Evolutionary conservation across 1,140 invertebrate genomes (phyloP).

Genomic region (Lepeophtheirus salmonis): DNA sequence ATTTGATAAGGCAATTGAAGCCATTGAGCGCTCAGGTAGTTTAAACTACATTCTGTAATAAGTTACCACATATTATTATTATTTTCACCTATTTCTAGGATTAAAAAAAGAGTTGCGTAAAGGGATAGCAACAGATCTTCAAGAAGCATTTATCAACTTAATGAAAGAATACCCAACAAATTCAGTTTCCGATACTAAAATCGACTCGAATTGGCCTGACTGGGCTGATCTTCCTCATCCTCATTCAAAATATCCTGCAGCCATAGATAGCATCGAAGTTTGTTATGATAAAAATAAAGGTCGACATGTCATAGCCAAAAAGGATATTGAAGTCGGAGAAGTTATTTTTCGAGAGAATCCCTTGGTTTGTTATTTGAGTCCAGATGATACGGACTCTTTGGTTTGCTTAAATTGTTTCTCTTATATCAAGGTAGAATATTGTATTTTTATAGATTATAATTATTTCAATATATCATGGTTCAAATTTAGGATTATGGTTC

Average conservation of each 20-base stretch:
- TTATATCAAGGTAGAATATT: too few relatives aligned
- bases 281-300: background rate
- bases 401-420: constrained; percentile 3
- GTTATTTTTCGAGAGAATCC: constrained; percentile 14
- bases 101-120: constrained; percentile 12
- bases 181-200: background rate
- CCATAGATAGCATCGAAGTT: background rate
- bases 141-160: constrained; percentile 13
- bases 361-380: constrained; percentile 10
- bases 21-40: constrained; percentile 15
- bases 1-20: constrained; percentile 17
- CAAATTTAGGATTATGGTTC: background rate
- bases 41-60: too few relatives aligned
- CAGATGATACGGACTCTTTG: background rate
- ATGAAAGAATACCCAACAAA: background rate
- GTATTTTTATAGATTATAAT: too few relatives aligned
- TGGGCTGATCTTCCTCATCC: background rate
- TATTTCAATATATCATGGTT: too few relatives aligned
- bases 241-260: constrained; percentile 10
- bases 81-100: background rate
- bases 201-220: background rate
- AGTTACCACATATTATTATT: background rate
- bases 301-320: constrained; percentile 14
- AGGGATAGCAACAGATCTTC: constrained; percentile 8
- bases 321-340: constrained; percentile 10